phyloP scores from a whole-genome alignment of 2,888 invertebrate genomes.

The Lepidochrysops patricia region DNA sequence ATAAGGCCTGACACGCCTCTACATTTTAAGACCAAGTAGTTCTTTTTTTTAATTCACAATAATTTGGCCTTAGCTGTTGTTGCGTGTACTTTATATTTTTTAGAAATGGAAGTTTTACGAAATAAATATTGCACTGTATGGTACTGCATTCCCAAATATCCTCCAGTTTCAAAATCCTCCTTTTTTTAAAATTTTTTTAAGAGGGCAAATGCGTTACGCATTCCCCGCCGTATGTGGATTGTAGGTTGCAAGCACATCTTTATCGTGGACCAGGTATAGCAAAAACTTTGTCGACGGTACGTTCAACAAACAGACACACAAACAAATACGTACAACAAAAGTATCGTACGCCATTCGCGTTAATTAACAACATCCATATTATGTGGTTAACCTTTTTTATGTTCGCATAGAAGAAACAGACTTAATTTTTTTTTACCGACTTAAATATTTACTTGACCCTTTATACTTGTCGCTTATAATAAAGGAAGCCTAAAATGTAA shows the following conservation, averaged over 20 bases:
- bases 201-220: no score
- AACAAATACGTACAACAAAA: background rate
- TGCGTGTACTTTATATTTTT: background rate
- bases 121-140: no score
- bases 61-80: background rate
- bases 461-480: background rate
- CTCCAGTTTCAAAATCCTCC: no score
- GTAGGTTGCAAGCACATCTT: no score
- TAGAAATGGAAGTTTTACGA: no score
- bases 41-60: background rate
- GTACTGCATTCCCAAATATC: no score
- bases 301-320: background rate
- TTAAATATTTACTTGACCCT: background rate
- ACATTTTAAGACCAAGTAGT: background rate
- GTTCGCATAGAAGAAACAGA: background rate
- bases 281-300: no score
- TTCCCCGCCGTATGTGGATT: no score
- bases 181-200: no score
- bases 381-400: conserved; percentile 4
- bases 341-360: background rate
- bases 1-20: conserved; percentile 21
- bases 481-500: no score
- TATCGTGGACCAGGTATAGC: no score
- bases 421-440: no score
- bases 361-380: background rate